Percentiles rank a stretch among this genome's conserved stretches.
These are phyloP conservation scores for Centrocercus urophasianus DNA, from an alignment of 2,113 vertebrate genomes.

Conservation along the genomic window DNA sequence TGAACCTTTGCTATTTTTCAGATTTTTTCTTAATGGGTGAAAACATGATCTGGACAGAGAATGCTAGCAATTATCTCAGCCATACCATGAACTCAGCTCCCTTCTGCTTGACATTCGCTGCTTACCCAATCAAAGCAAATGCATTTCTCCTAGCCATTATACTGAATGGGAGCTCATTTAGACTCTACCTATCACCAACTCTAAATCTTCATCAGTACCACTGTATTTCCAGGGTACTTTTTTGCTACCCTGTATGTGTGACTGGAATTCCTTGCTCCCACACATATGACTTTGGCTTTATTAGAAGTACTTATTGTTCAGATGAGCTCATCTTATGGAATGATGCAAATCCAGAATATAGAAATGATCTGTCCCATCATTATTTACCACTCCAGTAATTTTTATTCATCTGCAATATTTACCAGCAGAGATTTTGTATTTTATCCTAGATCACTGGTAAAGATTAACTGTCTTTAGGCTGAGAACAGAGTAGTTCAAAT, in stretches of 20 bases:
- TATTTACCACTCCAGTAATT: conserved; percentile 57
- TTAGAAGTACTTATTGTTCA: conserved; percentile 32
- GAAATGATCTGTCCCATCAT: conserved; percentile 30
- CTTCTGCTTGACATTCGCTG: conserved; percentile 53
- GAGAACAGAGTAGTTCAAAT: conserved; percentile 1
- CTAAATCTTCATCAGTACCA: conserved; percentile 34
- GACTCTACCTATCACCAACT: conserved; percentile 7
- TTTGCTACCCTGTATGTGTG: background rate
- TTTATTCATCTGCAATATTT: conserved; percentile 50
- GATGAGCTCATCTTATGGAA: conserved; percentile 16
- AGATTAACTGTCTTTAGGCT: background rate
- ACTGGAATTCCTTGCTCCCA: conserved; percentile 38
- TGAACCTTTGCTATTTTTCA: background rate
- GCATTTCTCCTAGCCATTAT: conserved; percentile 32
- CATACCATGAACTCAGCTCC: conserved; percentile 43
- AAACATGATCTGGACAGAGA: conserved; percentile 22
- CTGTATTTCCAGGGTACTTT: conserved; percentile 54
- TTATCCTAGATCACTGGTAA: conserved; percentile 9
- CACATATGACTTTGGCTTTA: conserved; percentile 13
- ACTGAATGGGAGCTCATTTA: conserved; percentile 30
- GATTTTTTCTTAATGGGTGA: background rate
- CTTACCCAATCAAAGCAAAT: conserved; percentile 60
- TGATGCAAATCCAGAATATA: conserved; percentile 31
- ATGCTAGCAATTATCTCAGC: conserved; percentile 39
- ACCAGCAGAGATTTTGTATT: conserved; percentile 24